Base-by-base conservation (phyloP, 1,140 invertebrate species). In the Agrilus planipennis region DNA sequence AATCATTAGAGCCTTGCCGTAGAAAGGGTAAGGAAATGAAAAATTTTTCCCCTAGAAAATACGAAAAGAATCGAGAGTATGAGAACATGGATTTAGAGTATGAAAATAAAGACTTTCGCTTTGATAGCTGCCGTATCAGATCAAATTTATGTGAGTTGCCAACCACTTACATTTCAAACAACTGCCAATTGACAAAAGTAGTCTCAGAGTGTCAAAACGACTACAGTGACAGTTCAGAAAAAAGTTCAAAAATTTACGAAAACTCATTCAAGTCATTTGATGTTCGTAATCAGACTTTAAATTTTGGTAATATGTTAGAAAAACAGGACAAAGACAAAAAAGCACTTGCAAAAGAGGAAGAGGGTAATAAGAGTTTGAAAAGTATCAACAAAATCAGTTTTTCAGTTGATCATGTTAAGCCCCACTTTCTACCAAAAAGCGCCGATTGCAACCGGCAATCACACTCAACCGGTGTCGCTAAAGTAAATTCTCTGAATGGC, bases 91-190 rank as follows among this genome's bases (percentile, higher is more conserved):
- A 58, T 28, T 31, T 60, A 15, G 57, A 61, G 34, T 58, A 52
- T 41, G 51, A 58, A 9, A 44, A 39, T 38, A 44, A 49, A 37
- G 52, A 56, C 18, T 34, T 44, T 14, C 45, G 42, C 14, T 42
- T 39, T 38, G 52, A 54, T 38, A 48, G 45, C 32, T 53, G 45
- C 25, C 48, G 51, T 39, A 42, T 53, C 30, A 51, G 58, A 42
- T 49, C 55, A 25, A 61, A 60, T 44, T 41, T 61, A 17, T 60
- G 57, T 34, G 60, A 62, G 45, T 41, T 62, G 27, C 60, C 60
- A 34, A 61, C 60, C 10, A 54, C 54, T 15, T 62, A 62, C 42
- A 61, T 61, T 27, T 46, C 57, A 39, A 60, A 62, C 41, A 60
- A 60, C 49, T 56, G 55, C 49, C 57, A 57, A 51, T 35, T 46